These are phyloP conservation scores for Sebastes taczanowskii DNA, from an alignment of 2,797 vertebrate species.

Conservation along the genomic window DNA sequence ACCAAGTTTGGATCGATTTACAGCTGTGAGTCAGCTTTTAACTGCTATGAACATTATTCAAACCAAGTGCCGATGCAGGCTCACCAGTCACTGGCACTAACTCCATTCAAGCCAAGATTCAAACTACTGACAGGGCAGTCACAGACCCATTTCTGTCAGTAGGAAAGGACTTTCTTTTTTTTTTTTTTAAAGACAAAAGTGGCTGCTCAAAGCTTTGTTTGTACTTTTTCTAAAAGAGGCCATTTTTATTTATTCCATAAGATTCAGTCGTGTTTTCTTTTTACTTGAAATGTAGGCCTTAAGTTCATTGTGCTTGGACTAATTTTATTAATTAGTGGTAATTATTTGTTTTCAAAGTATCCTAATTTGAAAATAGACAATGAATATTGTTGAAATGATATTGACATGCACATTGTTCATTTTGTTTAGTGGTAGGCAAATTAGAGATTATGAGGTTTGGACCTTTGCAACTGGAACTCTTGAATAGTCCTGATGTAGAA, in stretches of 20 bases:
- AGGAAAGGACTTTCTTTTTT: not conserved
- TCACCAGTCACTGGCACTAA: not conserved
- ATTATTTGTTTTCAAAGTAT: no score
- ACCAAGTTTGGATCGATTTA: no score
- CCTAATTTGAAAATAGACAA: not conserved
- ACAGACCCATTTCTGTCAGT: not conserved
- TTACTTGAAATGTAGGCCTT: no score
- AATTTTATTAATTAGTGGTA: no score
- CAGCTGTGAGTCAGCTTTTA: no score
- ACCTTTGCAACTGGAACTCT: not conserved
- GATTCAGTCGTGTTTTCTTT: not conserved
- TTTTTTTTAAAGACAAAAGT: not conserved
- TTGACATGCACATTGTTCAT: not conserved
- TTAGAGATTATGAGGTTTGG: not conserved
- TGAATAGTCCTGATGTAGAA: not conserved
- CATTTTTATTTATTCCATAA: not conserved
- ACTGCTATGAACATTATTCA: no score
- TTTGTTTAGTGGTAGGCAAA: no score
- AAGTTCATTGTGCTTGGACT: no score
- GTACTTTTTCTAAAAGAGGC: not conserved
- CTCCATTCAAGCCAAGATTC: not conserved
- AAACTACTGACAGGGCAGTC: not conserved
- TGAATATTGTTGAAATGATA: not conserved
- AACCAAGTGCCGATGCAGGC: no score
- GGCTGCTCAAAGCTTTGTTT: not conserved